Evolutionary conservation across 2,113 vertebrate species (phyloP).

Genomic region (Pogonocichla stellata): DNA sequence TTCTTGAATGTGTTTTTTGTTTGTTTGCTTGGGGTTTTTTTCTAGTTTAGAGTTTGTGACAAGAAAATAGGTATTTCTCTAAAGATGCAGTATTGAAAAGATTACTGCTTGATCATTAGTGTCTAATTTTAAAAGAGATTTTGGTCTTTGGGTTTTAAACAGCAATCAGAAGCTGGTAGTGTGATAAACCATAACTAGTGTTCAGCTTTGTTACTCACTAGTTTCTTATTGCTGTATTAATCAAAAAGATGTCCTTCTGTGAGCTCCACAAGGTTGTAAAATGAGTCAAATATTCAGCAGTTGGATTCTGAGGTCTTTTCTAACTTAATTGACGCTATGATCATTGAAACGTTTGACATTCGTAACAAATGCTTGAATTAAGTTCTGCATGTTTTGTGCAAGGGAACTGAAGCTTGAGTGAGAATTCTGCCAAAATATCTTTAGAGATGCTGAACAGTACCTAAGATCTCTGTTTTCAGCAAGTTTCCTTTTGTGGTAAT

Average conservation of each 20-base stretch:
- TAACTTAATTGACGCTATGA: not conserved
- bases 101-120: not conserved
- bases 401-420: not conserved
- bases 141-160: not conserved
- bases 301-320: not conserved
- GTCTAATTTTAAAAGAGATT: not conserved
- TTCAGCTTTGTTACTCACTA: not conserved
- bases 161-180: not conserved
- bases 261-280: not conserved
- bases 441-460: not conserved
- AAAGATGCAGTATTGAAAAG: not conserved
- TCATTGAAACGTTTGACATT: not conserved
- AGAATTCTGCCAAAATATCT: not conserved
- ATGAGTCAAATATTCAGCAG: not conserved
- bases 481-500: not conserved
- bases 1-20: not conserved
- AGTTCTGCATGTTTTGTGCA: not conserved
- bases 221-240: not conserved
- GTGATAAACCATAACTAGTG: not conserved
- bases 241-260: not conserved
- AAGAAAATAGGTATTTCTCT: not conserved
- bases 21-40: not conserved
- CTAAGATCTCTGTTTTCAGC: not conserved
- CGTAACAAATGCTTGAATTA: not conserved
- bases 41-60: not conserved